Evolutionary conservation across 1,140 invertebrate genomes (phyloP).

Genomic region (Pomacea maculata): DNA sequence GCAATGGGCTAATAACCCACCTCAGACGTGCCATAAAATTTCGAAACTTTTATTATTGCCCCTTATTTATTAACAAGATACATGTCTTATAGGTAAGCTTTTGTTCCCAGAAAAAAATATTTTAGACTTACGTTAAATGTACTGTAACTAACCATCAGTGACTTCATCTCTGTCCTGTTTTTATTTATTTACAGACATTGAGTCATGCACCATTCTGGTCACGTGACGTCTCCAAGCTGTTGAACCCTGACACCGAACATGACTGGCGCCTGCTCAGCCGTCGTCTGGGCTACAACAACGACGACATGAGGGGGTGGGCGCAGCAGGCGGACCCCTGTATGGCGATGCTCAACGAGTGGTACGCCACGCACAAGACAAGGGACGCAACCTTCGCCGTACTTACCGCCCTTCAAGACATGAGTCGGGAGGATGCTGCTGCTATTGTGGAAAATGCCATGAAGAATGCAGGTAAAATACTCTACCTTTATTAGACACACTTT

Average conservation of each 20-base stretch:
- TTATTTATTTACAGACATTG: slow-evolving; percentile 43
- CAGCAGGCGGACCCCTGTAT: slow-evolving; percentile 56
- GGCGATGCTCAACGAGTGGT: slow-evolving; percentile 60
- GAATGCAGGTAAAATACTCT: slow-evolving; percentile 32
- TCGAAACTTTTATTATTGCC: too few species aligned
- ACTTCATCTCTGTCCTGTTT: too few species aligned
- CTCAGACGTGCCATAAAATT: too few species aligned
- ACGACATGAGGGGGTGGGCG: slow-evolving; percentile 57
- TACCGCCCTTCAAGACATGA: slow-evolving; percentile 46
- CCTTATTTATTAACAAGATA: too few species aligned
- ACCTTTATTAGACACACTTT: too few species aligned
- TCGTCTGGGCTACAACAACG: slow-evolving; percentile 52
- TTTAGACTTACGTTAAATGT: too few species aligned
- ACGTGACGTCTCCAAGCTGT: slow-evolving; percentile 48
- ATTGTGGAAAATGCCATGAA: slow-evolving; percentile 55
- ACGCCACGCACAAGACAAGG: slow-evolving; percentile 55
- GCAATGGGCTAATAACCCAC: not conserved
- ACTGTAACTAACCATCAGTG: too few species aligned
- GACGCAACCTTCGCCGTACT: slow-evolving; percentile 54
- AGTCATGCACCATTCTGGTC: slow-evolving; percentile 57
- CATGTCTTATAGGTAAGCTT: too few species aligned
- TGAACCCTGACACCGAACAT: slow-evolving; percentile 47
- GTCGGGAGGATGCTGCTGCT: slow-evolving; percentile 44
- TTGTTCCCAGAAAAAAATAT: too few species aligned
- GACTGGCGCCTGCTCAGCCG: slow-evolving; percentile 58